A percentile compares a stretch with the other conserved stretches of the same genome.
Conservation (phyloP, 2,888 invertebrate genomes). For the Tipula helvola region DNA sequence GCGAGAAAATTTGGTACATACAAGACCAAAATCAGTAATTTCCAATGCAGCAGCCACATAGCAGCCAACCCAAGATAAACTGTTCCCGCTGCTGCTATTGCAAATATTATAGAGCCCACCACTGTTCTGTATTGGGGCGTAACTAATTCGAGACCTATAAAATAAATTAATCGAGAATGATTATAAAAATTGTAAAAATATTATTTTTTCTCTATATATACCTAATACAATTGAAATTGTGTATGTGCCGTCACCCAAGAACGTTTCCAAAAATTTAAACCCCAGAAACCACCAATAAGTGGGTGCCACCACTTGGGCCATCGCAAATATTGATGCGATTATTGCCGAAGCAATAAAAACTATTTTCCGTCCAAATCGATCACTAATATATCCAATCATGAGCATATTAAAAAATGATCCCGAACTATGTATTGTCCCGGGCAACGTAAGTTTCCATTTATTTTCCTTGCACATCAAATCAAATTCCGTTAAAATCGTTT, state of each 20-base stretch:
- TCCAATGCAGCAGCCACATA: neutral
- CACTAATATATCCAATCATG: constrained; percentile 49
- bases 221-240: neutral
- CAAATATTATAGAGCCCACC: neutral
- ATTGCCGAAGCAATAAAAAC: neutral
- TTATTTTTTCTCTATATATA: neutral
- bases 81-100: neutral
- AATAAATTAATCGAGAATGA: neutral
- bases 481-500: neutral
- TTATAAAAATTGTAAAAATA: neutral
- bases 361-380: constrained; percentile 37
- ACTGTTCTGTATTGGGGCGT: neutral
- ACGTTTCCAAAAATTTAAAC: neutral
- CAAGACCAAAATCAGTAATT: neutral
- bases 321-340: neutral
- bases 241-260: neutral
- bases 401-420: constrained; percentile 52
- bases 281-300: neutral
- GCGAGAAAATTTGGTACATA: neutral
- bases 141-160: neutral
- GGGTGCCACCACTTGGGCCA: neutral
- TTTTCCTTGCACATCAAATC: constrained; percentile 19
- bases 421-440: constrained; percentile 50
- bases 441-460: constrained; percentile 50
- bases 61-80: neutral